phyloP scores from a whole-genome alignment of 1,140 invertebrate genomes.

The Olivierus martensii region DNA sequence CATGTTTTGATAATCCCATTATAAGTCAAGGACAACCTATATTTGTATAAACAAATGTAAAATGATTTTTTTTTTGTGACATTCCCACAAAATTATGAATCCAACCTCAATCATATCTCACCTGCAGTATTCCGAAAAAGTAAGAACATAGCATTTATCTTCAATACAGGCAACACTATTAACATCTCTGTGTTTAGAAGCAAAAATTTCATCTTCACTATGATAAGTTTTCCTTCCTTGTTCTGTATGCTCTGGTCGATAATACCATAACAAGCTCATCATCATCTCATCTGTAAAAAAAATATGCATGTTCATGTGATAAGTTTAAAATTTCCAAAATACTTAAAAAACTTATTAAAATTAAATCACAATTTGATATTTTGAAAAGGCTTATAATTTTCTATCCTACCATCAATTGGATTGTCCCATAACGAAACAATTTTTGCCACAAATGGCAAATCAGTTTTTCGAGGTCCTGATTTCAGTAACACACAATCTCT shows the following conservation, averaged over 20 bases:
- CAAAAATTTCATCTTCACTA: conserved; percentile 82
- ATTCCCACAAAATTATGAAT: too few relatives aligned
- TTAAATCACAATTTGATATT: too few relatives aligned
- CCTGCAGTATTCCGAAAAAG: conserved; percentile 94
- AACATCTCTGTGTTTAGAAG: conserved; percentile 80
- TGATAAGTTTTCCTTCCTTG: conserved; percentile 60
- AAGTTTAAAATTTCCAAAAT: too few relatives aligned
- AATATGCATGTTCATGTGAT: too few relatives aligned
- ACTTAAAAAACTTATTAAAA: too few relatives aligned
- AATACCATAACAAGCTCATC: conserved; percentile 94
- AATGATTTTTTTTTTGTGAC: too few relatives aligned
- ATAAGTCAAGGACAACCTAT: too few relatives aligned
- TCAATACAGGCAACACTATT: conserved; percentile 96
- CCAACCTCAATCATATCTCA: too few relatives aligned
- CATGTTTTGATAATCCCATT: too few relatives aligned
- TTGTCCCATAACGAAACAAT: conserved; percentile 88
- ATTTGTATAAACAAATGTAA: too few relatives aligned
- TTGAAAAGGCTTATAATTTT: conserved; percentile 14
- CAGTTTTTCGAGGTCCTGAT: conserved; percentile 63
- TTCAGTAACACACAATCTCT: conserved; percentile 74
- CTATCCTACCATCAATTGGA: conserved; percentile 63
- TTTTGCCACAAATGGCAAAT: conserved; percentile 87
- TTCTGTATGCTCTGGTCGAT: conserved; percentile 92
- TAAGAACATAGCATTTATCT: conserved; percentile 93
- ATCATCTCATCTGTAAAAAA: conserved; percentile 74